Conservation (phyloP, 1,140 invertebrate species). For the Lepidurus packardi region DNA sequence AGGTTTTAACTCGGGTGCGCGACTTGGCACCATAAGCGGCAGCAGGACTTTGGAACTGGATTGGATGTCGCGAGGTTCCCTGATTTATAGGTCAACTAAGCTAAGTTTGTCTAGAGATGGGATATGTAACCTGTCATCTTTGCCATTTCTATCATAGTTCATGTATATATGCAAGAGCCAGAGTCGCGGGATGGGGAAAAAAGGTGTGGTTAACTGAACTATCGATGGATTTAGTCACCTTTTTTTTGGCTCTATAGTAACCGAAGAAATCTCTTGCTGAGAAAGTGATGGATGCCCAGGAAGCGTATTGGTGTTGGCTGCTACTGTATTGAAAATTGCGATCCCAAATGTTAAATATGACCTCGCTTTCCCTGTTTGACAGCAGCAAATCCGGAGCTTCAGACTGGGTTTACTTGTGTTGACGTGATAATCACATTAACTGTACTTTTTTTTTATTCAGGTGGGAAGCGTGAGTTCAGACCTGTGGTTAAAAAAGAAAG, state of each 20-base stretch:
- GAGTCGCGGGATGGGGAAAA: background rate
- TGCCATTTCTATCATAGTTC: conserved; percentile 14
- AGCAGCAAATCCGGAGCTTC: no score
- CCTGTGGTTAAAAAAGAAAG: no score
- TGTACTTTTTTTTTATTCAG: no score
- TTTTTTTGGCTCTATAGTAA: background rate
- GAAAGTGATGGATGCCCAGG: background rate
- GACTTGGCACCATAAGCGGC: background rate
- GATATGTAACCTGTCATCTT: conserved; percentile 8
- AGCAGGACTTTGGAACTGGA: background rate
- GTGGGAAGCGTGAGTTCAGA: no score
- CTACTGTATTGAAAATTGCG: background rate
- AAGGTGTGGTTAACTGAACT: background rate
- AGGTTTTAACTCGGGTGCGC: background rate
- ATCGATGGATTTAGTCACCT: background rate
- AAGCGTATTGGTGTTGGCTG: background rate
- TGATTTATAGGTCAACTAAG: conserved; percentile 5
- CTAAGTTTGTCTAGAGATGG: background rate
- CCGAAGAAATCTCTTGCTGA: background rate
- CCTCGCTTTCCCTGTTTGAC: no score
- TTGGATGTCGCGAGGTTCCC: background rate
- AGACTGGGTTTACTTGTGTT: no score
- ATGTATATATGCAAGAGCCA: conserved; percentile 18
- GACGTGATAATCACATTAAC: no score
- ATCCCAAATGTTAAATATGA: background rate